A percentile compares a stretch with the other conserved stretches of the same genome.
These are phyloP conservation scores for Python bivittatus DNA, from an alignment of 2,113 vertebrate species.

Conservation along the genomic window DNA sequence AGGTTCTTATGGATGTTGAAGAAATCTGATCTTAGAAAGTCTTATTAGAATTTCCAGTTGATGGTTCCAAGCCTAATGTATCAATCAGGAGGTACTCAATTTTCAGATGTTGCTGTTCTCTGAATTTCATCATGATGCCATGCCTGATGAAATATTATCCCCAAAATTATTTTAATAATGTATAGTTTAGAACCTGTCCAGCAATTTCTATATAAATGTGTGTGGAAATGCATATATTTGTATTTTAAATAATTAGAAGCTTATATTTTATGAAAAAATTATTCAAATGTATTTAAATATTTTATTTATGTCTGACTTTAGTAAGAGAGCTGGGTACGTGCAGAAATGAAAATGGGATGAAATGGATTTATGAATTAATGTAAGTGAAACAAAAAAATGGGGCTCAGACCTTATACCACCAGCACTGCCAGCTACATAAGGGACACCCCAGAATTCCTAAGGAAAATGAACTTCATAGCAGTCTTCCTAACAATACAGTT, in stretches of 20 bases:
- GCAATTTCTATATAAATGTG: neutral
- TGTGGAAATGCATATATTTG: neutral
- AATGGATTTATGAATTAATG: neutral
- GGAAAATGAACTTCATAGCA: neutral
- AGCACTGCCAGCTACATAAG: neutral
- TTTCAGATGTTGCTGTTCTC: neutral
- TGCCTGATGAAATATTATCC: neutral
- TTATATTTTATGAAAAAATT: neutral
- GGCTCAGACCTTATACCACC: neutral
- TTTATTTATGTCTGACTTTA: neutral
- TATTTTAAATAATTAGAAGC: neutral
- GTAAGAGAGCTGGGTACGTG: neutral
- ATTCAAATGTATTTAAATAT: neutral
- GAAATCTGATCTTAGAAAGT: neutral
- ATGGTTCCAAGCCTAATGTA: neutral
- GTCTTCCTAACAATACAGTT: neutral
- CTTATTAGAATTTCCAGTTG: neutral
- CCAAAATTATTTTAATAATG: neutral
- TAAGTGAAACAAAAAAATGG: neutral
- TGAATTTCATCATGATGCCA: neutral
- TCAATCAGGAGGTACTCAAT: neutral
- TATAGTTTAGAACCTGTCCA: neutral
- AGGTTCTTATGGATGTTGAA: neutral
- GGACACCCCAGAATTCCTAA: neutral
- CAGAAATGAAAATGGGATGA: neutral